Base-by-base conservation (phyloP, 1,140 invertebrate genomes). In the Polypedilum pembai region DNA sequence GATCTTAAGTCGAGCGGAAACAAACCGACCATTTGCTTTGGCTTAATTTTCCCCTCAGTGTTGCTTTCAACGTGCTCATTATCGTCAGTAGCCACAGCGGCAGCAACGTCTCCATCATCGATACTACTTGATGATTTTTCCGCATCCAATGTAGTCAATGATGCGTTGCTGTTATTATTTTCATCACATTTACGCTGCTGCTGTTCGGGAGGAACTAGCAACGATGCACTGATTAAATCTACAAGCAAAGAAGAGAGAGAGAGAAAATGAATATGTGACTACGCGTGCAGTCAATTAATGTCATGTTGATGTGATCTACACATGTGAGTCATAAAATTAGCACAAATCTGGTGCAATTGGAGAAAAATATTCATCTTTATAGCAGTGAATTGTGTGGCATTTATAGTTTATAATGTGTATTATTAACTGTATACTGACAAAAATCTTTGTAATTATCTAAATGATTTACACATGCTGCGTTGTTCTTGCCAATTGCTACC, bases 221-320 rank as follows among this genome's bases (percentile, higher is more conserved):
- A 18, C 17, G 65, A 69, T 69, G 65, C 65, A 69, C 65, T 69
- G 65, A 69, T 69, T 69, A 69, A 69, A 69, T 69, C 65, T 69
- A 69, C 65, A 69, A 69, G 20, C 4, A 18, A 17, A 45, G 8
- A 45, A 45, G 2, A 45, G n/a, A 56, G 24, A 33, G 24, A 33
- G 5, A 12, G 12, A 56, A n/a, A 56, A 56, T 56, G 12, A 56
- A 56, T 56, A 56, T 56, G 12, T 56, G 24, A 33, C 1, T 33
- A 33, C 1, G 24, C 24, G 24, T 33, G n/a, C n/a, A 56, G 45
- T 56, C 45, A 56, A 56, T 56, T 56, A 56, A 56, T 56, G 45
- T 56, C 45, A 56, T 56, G 45, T 56, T n/a, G 45, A 56, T 56
- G 12, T 56, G 45, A 12, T 56, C n/a, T 56, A n/a, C 4, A 56